Conservation (phyloP, 2,113 vertebrate genomes). For the Anthoscopus minutus region DNA sequence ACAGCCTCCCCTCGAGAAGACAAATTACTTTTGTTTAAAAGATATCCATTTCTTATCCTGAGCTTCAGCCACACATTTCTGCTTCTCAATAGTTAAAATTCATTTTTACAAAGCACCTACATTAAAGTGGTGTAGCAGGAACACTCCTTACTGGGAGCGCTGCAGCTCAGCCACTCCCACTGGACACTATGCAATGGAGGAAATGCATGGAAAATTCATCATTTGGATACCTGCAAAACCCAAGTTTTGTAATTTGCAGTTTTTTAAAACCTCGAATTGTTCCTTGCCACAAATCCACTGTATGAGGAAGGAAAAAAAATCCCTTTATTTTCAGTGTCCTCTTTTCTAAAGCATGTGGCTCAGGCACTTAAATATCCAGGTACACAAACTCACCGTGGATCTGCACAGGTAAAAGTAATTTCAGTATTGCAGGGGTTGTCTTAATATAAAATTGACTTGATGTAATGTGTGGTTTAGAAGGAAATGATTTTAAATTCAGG, state of each 20-base stretch:
- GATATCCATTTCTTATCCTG: background rate
- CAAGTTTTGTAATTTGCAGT: background rate
- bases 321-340: background rate
- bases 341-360: background rate
- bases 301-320: background rate
- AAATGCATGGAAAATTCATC: background rate
- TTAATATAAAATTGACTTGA: background rate
- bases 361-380: background rate
- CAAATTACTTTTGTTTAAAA: background rate
- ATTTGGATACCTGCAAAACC: rapidly evolving
- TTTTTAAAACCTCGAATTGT: background rate
- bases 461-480: background rate
- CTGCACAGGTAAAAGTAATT: background rate
- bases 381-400: background rate
- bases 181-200: background rate
- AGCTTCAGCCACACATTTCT: background rate
- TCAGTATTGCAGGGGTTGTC: background rate
- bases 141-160: background rate
- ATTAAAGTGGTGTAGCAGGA: background rate
- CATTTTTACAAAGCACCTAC: background rate
- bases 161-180: background rate
- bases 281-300: background rate
- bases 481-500: conserved; percentile 34
- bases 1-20: background rate
- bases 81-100: background rate